Evolutionary conservation across 2,113 vertebrate genomes (phyloP), one percentile per base, ranked within the genome.

Genomic region (Salvelinus namaycush): DNA sequence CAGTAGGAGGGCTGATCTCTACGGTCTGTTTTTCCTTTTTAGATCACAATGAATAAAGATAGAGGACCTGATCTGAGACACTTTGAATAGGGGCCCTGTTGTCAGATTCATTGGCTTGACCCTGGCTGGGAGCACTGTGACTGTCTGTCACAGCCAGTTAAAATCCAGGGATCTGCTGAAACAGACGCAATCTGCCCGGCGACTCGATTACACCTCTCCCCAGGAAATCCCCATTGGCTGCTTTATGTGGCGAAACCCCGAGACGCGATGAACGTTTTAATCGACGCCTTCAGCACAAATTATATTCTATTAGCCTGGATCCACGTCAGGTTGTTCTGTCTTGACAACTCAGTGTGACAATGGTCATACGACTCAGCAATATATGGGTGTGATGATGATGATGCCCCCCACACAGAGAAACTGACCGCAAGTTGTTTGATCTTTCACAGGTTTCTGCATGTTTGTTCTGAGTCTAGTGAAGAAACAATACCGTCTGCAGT

Each of bases 401-500:
- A 16, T 39, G 51, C 29, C 39, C 76, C 49, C 20, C 13, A 27
- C 29, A 4, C 13, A 69, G 54, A 70, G 60, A 75, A 82, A 82
- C 88, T 94, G 89, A 93, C 82, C 48, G 92, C 92, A 93, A 91
- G 92, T 93, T 87, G 76, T 93, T 86, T 87, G 98, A 95, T 96
- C 99, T 95, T 99, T 87, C 93, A 95, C 95, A 99, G 97, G 97
- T 93, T 99, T 99, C 96, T 99, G 98, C 96, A 96, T 99, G 95
- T 99, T 99, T 96, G 98, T 99, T 80, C 93, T 99, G 95, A 99
- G 98, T 92, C 95, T 99, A 95, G 97, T 99, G 95, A 99, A 99
- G 97, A 99, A 96, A 90, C 97, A 98, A 87, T 99, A 98, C 89
- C 97, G 98, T 79, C 96, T 99, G 90, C 98, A 99, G 94, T 99